phyloP scores from a whole-genome alignment of 2,888 invertebrate species.

The Pammene fasciana region DNA sequence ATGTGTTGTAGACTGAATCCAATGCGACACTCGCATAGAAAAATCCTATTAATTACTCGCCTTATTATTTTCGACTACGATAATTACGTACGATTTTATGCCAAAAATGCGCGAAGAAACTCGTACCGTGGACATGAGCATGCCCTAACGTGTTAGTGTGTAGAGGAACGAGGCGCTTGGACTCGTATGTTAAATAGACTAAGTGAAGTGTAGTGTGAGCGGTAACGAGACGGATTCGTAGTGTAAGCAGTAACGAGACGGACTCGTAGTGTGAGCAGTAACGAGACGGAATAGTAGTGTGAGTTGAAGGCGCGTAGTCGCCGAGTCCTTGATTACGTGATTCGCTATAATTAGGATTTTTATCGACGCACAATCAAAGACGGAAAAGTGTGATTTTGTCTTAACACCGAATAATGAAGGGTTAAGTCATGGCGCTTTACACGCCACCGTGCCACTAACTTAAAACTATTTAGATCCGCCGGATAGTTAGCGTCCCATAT shows the following conservation, averaged over 20 bases:
- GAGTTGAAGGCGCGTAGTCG: neutral
- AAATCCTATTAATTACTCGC: no score
- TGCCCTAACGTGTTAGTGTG: neutral
- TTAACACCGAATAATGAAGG: neutral
- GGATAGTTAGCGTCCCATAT: neutral
- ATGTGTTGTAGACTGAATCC: no score
- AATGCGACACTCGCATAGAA: no score
- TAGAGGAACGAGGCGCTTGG: conserved; percentile 2
- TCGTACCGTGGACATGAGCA: neutral
- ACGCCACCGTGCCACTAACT: neutral
- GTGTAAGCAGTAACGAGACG: neutral
- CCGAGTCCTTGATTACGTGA: conserved; percentile 13
- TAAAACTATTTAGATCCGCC: neutral
- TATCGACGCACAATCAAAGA: neutral
- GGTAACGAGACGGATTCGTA: conserved; percentile 10
- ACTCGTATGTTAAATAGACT: conserved; percentile 9
- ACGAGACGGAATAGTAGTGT: conserved; percentile 10
- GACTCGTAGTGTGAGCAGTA: conserved; percentile 12
- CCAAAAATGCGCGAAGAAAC: no score
- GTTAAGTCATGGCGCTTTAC: conserved; percentile 5
- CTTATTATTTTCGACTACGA: no score
- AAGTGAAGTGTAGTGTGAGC: conserved; percentile 23
- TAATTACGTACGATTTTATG: no score
- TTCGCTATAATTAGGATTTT: conserved; percentile 1
- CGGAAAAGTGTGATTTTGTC: neutral